Conservation (phyloP, 2,113 vertebrate genomes). For the Zingel zingel region DNA sequence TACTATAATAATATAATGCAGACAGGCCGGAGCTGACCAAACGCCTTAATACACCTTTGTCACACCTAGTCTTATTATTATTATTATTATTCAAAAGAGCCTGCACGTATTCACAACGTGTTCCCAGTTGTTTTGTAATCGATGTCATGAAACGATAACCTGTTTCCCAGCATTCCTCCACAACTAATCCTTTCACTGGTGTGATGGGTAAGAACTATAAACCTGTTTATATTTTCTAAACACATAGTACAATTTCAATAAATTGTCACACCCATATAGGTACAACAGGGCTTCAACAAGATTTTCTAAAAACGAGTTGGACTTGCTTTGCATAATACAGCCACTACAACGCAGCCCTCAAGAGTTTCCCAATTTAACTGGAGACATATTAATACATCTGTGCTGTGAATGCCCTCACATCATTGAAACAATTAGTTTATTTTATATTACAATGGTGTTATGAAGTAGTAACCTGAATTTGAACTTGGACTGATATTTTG, state of each 20-base stretch:
- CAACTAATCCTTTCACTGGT: constrained; percentile 20
- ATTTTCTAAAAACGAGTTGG: constrained; percentile 21
- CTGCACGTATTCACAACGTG: constrained; percentile 44
- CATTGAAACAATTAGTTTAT: constrained; percentile 6
- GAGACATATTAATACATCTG: constrained; percentile 6
- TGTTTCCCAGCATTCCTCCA: constrained; percentile 51
- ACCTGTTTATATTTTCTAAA: constrained; percentile 39
- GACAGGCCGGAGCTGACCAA: constrained; percentile 39
- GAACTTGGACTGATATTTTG: constrained; percentile 9
- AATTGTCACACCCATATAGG: constrained; percentile 1
- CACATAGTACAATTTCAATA: constrained; percentile 12
- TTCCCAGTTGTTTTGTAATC: constrained; percentile 50
- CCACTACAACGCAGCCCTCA: constrained; percentile 14
- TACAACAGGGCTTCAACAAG: constrained; percentile 30
- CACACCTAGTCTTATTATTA: constrained; percentile 6
- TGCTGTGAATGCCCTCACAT: neutral
- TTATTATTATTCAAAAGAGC: constrained; percentile 46
- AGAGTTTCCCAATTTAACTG: constrained; percentile 38
- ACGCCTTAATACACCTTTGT: neutral
- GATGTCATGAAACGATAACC: constrained; percentile 59
- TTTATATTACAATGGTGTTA: constrained; percentile 15
- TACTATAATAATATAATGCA: constrained; percentile 11
- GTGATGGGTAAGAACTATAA: constrained; percentile 13
- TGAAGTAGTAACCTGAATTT: neutral
- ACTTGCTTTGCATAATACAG: constrained; percentile 29